A percentile compares a stretch with the other conserved stretches of the same genome.
These are phyloP conservation scores for Drosophila simulans DNA, from an alignment of 1,140 invertebrate genomes.

Conservation along the genomic window DNA sequence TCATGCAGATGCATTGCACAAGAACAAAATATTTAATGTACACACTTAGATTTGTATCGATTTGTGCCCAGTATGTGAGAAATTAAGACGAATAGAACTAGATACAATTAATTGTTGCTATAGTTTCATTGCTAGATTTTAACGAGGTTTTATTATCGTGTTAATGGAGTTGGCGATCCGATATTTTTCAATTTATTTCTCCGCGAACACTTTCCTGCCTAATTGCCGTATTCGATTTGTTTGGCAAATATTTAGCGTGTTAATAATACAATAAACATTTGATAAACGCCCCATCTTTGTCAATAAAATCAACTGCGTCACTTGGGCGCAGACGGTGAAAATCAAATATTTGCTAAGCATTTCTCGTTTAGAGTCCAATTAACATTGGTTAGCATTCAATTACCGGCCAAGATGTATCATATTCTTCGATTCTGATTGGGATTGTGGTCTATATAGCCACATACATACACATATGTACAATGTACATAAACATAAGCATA, in stretches of 20 bases:
- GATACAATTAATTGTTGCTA: not conserved
- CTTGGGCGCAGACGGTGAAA: conserved; percentile 14
- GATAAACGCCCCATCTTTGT: conserved; percentile 1
- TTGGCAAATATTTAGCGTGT: conserved; percentile 27
- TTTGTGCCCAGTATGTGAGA: not conserved
- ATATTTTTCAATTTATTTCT: no score
- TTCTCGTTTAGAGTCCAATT: conserved; percentile 46
- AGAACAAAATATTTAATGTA: not conserved
- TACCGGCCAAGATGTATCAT: conserved; percentile 31
- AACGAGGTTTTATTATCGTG: no score
- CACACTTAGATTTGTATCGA: not conserved
- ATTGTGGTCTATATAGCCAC: conserved; percentile 5
- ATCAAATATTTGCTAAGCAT: conserved; percentile 44
- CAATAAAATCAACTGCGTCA: conserved; percentile 41
- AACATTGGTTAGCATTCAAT: conserved; percentile 51
- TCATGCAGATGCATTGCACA: not conserved
- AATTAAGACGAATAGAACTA: not conserved
- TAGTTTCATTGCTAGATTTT: no score
- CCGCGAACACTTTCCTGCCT: not conserved
- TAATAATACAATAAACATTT: conserved; percentile 26
- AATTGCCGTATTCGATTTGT: conserved; percentile 13
- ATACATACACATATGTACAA: not conserved
- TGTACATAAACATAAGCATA: no score
- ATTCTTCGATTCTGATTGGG: conserved; percentile 3
- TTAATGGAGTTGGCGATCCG: no score